Conservation (phyloP, 2,113 vertebrate genomes). For the Campylomormyrus tamandua region DNA sequence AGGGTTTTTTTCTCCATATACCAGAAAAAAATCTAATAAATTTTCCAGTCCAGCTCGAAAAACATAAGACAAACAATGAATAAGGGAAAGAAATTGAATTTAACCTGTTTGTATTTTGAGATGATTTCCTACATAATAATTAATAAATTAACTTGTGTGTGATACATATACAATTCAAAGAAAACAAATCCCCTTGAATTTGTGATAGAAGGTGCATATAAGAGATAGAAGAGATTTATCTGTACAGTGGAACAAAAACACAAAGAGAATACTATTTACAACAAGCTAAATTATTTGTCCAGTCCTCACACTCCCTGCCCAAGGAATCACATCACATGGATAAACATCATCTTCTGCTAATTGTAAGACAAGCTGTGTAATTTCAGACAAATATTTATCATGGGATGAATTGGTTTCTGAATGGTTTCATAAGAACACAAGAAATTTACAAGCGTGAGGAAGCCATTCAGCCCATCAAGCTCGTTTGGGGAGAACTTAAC, state of each 20-base stretch:
- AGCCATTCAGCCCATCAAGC: no score
- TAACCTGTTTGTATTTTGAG: neutral
- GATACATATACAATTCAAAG: neutral
- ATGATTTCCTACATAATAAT: neutral
- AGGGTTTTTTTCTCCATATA: neutral
- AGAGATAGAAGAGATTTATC: neutral
- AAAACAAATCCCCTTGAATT: no score
- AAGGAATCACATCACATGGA: neutral
- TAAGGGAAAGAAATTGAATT: neutral
- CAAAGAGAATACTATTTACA: neutral
- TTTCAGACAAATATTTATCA: neutral
- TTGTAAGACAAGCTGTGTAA: neutral
- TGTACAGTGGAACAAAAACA: neutral
- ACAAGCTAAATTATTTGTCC: neutral
- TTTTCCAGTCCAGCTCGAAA: neutral
- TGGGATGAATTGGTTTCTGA: neutral
- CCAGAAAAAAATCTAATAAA: neutral
- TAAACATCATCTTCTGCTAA: neutral
- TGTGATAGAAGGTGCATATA: no score
- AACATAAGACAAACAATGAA: neutral
- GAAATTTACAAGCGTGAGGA: no score
- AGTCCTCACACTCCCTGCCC: neutral
- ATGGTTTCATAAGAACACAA: neutral
- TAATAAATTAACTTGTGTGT: neutral
- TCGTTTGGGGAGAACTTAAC: no score